These are phyloP conservation scores for Egretta garzetta DNA, from an alignment of 2,113 vertebrate genomes.

Conservation along the genomic window DNA sequence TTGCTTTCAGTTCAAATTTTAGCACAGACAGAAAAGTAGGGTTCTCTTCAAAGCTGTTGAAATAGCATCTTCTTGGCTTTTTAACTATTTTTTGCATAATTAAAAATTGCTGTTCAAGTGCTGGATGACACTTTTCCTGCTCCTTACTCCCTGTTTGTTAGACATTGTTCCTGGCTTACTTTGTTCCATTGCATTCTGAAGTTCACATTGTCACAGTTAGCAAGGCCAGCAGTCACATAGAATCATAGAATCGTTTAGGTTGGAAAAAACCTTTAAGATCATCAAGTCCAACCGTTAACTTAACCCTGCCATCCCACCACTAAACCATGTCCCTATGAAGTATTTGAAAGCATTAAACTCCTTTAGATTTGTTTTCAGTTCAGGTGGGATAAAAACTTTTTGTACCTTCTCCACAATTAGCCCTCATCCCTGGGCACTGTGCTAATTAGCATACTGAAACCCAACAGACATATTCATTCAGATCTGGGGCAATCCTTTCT, in stretches of 20 bases:
- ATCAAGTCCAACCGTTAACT: no score
- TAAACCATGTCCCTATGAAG: not conserved
- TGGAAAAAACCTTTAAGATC: no score
- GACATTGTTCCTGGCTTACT: not conserved
- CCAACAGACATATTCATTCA: not conserved
- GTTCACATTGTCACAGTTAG: not conserved
- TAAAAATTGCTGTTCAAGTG: not conserved
- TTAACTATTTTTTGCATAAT: not conserved
- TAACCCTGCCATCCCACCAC: no score
- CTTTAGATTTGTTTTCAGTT: not conserved
- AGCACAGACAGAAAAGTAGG: not conserved
- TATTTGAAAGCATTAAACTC: not conserved
- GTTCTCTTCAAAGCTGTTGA: not conserved
- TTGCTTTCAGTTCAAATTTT: not conserved
- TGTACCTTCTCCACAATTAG: not conserved
- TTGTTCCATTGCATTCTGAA: not conserved
- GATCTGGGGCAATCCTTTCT: not conserved
- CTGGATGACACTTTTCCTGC: not conserved
- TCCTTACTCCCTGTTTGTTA: not conserved
- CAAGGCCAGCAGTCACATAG: not conserved
- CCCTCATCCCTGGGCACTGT: not conserved
- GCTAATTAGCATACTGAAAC: not conserved
- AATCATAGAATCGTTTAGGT: no score
- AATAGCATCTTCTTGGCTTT: not conserved
- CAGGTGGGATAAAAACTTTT: not conserved